Evolutionary conservation across 2,113 vertebrate genomes (phyloP), one percentile per base, ranked within the genome.

Genomic region (Tachysurus vachellii): DNA sequence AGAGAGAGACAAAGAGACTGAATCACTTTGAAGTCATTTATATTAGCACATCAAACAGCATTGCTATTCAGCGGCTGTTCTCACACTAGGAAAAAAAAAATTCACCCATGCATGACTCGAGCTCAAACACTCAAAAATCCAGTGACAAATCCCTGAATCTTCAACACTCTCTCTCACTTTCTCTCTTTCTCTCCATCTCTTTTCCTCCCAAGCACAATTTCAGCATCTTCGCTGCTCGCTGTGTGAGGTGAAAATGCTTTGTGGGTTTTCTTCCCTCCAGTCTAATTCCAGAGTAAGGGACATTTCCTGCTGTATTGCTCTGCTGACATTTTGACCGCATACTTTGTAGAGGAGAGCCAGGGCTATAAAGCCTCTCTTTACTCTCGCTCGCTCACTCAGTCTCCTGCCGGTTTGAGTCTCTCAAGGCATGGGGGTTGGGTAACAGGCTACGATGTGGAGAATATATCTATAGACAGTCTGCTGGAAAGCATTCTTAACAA

Each of bases 271-370:
- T 57, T 75, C 57, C 10, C 62, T 86, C 36, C 70, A 81, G 68
- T 85, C 56, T 62, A 89, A 85, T 83, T 21, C n/a, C 57, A 54
- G 59, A 76, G 61, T 83, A 44, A 80, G 53, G 80, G 84, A 83
- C 80, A 77, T 83, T 83, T 87, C 86, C 86, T 83, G 86, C 80
- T 75, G 86, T 62, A 83, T 62, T 83, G 77, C 86, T 77, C 80
- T 17, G 28, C 86, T 87, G 86, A 76, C 80, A 83, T 83, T 82
- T 83, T 87, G 86, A 87, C 86, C 86, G 68, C 80, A 75, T 82
- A 44, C 80, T 82, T 82, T 82, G 54, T 83, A 73, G 64, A 70
- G 19, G 54, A 82, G 85, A 87, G n/a, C 80, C 86, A 76, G 76
- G 16, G 71, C 61, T 56, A 56, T 53, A 82, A 83, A 87, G 53